Conservation (phyloP, 2,113 vertebrate genomes). For the Dipodomys ordii region DNA sequence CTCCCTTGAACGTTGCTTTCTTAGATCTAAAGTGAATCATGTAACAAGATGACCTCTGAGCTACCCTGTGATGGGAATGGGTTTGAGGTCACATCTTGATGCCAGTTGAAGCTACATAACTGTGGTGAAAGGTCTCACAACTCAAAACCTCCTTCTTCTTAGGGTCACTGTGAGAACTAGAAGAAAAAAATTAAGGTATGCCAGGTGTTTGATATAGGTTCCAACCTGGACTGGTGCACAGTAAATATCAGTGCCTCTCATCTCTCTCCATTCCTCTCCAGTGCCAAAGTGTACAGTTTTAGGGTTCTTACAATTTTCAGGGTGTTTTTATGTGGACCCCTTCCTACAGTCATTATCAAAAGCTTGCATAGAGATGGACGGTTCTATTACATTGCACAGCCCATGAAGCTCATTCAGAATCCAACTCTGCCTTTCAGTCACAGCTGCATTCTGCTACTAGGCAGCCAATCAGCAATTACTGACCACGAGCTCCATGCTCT, state of each 20-base stretch:
- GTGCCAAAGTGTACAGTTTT: neutral
- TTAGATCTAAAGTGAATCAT: neutral
- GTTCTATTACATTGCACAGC: neutral
- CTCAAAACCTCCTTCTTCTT: neutral
- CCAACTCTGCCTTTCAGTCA: neutral
- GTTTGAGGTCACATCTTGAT: neutral
- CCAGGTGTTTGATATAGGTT: neutral
- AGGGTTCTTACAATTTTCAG: neutral
- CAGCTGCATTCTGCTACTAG: neutral
- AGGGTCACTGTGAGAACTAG: neutral
- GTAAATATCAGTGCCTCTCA: neutral
- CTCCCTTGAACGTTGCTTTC: neutral
- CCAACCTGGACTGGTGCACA: neutral
- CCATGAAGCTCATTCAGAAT: constrained; percentile 5
- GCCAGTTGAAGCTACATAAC: neutral
- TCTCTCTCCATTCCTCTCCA: neutral
- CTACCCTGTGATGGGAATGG: neutral
- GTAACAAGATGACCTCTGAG: neutral
- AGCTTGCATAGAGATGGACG: neutral
- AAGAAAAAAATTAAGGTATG: neutral
- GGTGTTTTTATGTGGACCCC: neutral
- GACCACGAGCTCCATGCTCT: neutral
- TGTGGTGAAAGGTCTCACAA: neutral
- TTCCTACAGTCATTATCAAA: neutral
- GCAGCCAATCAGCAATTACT: neutral